Percentiles rank a stretch among this genome's conserved stretches.
phyloP scores from a whole-genome alignment of 2,888 invertebrate genomes.

The Cheilosia impressa region DNA sequence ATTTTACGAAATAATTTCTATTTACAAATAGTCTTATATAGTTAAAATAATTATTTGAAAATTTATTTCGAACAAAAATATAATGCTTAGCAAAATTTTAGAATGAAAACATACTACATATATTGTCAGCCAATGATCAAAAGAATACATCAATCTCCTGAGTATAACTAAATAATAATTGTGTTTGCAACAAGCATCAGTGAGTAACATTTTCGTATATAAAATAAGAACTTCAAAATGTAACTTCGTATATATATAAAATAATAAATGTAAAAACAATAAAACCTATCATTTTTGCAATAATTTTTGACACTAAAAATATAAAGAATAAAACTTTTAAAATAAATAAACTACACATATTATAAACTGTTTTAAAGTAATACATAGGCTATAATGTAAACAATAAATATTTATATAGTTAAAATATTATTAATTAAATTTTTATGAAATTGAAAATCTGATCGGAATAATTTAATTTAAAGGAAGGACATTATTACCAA shows the following conservation, averaged over 20 bases:
- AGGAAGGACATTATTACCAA: slow-evolving; percentile 26
- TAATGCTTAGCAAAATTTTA: slow-evolving; percentile 73
- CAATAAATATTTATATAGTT: slow-evolving; percentile 65
- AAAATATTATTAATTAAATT: slow-evolving; percentile 50
- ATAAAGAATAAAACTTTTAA: not conserved
- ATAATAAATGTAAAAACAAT: slow-evolving; percentile 13
- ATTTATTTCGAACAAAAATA: slow-evolving; percentile 49
- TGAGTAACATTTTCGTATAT: slow-evolving; percentile 12
- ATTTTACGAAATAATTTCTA: slow-evolving; percentile 77
- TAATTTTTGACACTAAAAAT: slow-evolving; percentile 23
- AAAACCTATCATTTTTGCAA: slow-evolving; percentile 18
- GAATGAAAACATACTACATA: slow-evolving; percentile 60
- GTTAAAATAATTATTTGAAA: slow-evolving; percentile 70
- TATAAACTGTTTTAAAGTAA: slow-evolving; percentile 18
- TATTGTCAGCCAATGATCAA: slow-evolving; percentile 70
- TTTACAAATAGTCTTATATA: slow-evolving; percentile 54
- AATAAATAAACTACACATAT: slow-evolving; percentile 15
- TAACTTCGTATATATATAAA: slow-evolving; percentile 2
- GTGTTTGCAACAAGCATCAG: slow-evolving; percentile 32
- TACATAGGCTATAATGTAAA: slow-evolving; percentile 43
- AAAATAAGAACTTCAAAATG: not conserved
- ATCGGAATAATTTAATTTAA: not conserved
- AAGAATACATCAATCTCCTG: slow-evolving; percentile 61
- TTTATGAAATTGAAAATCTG: slow-evolving; percentile 28
- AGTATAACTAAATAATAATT: slow-evolving; percentile 44